Conservation (phyloP, 2,113 vertebrate species). For the Spea multiplicata region DNA sequence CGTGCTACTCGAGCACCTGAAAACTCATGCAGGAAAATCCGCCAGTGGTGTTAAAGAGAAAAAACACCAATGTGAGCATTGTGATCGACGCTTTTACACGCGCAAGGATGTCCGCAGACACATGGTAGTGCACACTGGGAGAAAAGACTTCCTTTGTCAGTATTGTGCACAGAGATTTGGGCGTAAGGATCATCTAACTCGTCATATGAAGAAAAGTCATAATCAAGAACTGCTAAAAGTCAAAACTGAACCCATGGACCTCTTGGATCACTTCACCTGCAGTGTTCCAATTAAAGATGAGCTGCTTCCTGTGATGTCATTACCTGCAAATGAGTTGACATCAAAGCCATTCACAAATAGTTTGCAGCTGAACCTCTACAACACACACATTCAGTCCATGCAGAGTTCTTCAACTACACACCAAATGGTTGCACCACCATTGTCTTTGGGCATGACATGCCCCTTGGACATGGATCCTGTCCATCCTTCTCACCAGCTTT, state of each 20-base stretch:
- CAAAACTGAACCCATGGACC: slow-evolving; percentile 92
- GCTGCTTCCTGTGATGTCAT: slow-evolving; percentile 79
- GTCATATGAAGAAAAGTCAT: slow-evolving; percentile 98
- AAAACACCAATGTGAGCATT: slow-evolving; percentile 95
- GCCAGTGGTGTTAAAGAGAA: slow-evolving; percentile 92
- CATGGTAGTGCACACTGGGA: slow-evolving; percentile 98
- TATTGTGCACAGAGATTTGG: slow-evolving; percentile 98
- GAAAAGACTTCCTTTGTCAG: slow-evolving; percentile 98
- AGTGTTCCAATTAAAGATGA: slow-evolving; percentile 82
- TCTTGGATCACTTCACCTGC: slow-evolving; percentile 82
- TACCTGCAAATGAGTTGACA: slow-evolving; percentile 81
- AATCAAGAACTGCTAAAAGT: slow-evolving; percentile 93
- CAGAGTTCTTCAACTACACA: slow-evolving; percentile 75
- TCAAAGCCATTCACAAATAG: slow-evolving; percentile 79
- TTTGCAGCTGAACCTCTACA: slow-evolving; percentile 84
- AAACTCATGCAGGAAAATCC: slow-evolving; percentile 96
- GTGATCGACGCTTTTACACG: slow-evolving; percentile 95
- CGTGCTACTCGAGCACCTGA: slow-evolving; percentile 94
- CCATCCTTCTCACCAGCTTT: slow-evolving; percentile 75
- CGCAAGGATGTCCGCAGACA: slow-evolving; percentile 97
- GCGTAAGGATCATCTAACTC: slow-evolving; percentile 96
- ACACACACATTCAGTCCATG: slow-evolving; percentile 77
- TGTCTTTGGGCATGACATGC: slow-evolving; percentile 79
- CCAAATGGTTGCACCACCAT: slow-evolving; percentile 76
- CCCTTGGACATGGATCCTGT: slow-evolving; percentile 84